Conservation (phyloP, 2,113 vertebrate species). For the Drymodes brunneopygia region DNA sequence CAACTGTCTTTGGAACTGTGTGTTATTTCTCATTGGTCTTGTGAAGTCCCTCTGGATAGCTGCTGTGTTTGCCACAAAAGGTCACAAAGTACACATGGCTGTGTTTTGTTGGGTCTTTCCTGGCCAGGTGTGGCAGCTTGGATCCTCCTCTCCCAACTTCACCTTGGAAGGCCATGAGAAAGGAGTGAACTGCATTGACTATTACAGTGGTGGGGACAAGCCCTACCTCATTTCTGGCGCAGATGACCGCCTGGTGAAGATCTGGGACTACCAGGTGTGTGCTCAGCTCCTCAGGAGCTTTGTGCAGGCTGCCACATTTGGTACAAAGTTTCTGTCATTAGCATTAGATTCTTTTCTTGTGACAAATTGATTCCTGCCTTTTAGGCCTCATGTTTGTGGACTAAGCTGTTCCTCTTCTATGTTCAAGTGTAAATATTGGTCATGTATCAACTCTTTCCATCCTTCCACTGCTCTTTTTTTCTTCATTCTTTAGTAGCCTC, state of each 20-base stretch:
- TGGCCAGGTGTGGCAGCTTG: constrained; percentile 95
- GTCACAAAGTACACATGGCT: neutral
- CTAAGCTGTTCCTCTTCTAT: neutral
- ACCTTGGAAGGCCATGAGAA: constrained; percentile 98
- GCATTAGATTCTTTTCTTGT: neutral
- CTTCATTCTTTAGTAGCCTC: neutral
- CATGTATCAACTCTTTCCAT: neutral
- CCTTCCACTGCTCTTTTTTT: neutral
- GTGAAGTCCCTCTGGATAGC: neutral
- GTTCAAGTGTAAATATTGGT: neutral
- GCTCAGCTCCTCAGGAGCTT: neutral
- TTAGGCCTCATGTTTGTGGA: neutral
- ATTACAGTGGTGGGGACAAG: constrained; percentile 98
- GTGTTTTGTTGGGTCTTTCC: neutral
- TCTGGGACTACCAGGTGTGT: constrained; percentile 97
- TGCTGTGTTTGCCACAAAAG: neutral
- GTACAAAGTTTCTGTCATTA: neutral
- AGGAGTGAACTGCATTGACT: constrained; percentile 98
- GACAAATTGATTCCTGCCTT: neutral
- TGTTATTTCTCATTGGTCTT: neutral
- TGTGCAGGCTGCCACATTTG: neutral
- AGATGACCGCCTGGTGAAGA: constrained; percentile 96
- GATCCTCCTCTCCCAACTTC: constrained; percentile 97
- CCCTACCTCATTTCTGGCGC: constrained; percentile 98
- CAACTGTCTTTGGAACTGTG: neutral